These are phyloP conservation scores for Thereva unica DNA, from an alignment of 2,888 invertebrate genomes.

Conservation along the genomic window DNA sequence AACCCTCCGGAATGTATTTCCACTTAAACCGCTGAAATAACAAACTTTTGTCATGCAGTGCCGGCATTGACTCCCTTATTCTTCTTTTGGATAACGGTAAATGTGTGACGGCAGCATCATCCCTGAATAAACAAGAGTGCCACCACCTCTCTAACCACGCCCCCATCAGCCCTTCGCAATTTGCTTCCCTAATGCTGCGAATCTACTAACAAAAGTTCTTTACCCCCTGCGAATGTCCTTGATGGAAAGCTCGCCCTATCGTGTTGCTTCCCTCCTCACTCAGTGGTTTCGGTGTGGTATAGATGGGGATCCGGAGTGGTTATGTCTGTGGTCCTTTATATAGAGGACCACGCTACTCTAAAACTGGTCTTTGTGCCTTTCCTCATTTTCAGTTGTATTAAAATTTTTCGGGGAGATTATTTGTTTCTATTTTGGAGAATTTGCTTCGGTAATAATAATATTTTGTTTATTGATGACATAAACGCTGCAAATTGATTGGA, in stretches of 20 bases:
- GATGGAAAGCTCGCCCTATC: constrained; percentile 5
- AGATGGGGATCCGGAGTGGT: no score
- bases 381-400: no score
- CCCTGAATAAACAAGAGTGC: constrained; percentile 27
- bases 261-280: no score
- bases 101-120: constrained; percentile 24
- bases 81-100: neutral
- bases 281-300: no score
- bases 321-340: no score
- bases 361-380: no score
- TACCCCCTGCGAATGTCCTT: constrained; percentile 5
- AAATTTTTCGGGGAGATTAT: no score
- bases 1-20: constrained; percentile 34
- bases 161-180: constrained; percentile 15
- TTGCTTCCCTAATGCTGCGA: constrained; percentile 14
- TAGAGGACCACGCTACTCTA: no score
- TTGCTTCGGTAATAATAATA: no score
- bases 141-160: constrained; percentile 13
- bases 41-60: constrained; percentile 35
- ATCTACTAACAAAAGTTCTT: neutral
- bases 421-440: no score
- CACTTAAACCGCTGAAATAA: constrained; percentile 43
- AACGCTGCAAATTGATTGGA: no score
- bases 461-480: no score
- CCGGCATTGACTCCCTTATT: constrained; percentile 11